These are phyloP conservation scores for Phyllotreta striolata DNA, from an alignment of 2,888 invertebrate genomes.

Conservation along the genomic window DNA sequence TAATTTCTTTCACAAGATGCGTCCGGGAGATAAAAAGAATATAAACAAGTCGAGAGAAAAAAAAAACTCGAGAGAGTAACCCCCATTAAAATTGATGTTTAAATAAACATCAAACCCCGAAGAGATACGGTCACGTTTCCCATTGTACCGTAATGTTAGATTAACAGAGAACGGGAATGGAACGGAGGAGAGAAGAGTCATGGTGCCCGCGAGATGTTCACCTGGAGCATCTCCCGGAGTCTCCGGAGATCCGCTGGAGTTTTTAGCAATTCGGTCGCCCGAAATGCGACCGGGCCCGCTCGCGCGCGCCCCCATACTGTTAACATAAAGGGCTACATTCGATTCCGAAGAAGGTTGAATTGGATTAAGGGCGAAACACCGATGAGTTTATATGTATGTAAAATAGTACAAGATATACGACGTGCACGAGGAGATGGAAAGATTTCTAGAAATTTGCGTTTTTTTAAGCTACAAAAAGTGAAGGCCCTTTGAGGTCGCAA, in stretches of 20 bases:
- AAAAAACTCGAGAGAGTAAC: conserved; percentile 29
- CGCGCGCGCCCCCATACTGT: conserved; percentile 38
- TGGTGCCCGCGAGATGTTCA: conserved; percentile 60
- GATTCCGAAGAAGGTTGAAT: no score
- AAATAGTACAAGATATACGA: no score
- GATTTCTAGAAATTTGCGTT: no score
- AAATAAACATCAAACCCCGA: conserved; percentile 55
- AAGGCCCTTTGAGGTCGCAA: no score
- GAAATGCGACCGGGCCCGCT: conserved; percentile 37
- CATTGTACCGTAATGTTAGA: conserved; percentile 61
- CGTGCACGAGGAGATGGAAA: no score
- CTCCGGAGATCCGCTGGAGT: conserved; percentile 55
- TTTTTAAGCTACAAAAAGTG: no score
- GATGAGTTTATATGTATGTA: no score
- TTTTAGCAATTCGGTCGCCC: no score
- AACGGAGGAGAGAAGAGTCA: conserved; percentile 60
- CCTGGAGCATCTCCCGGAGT: conserved; percentile 56
- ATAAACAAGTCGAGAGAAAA: conserved; percentile 17
- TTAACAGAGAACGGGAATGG: conserved; percentile 61
- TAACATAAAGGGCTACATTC: no score
- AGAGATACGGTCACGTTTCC: conserved; percentile 55
- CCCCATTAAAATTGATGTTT: conserved; percentile 51
- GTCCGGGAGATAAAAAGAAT: no score
- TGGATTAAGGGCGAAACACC: no score
- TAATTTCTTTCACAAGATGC: no score